Evolutionary conservation across 1,140 invertebrate species (phyloP), one percentile per base, ranked within the genome.

Genomic region (Solen grandis): DNA sequence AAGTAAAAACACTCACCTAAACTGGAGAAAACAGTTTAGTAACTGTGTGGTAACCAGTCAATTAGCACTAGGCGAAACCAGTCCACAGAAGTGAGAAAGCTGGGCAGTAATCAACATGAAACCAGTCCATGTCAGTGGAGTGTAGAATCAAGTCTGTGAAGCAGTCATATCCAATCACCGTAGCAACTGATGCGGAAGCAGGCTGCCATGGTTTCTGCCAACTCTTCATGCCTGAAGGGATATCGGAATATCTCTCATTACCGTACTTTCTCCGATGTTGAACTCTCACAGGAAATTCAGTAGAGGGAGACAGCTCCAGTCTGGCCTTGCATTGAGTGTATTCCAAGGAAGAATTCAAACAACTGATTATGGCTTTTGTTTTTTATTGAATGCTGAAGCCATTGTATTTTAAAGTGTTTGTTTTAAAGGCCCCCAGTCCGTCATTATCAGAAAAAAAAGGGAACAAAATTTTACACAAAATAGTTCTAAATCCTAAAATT

Each of bases 111-210:
- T 73, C 70, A 73, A 73, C 54, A 35, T 57, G 60, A 5, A 5
- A 59, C 55, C 70, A 60, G 19, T 59, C 57, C 57, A 60, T 59
- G 35, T 59, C 54, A 73, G 70, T 73, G 55, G 38, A 60, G 57
- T 73, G 57, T 73, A 73, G 70, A 73, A 60, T 31, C 25, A 54
- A 70, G 35, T 73, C 55, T 73, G 70, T 73, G 70, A 60, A 60
- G 35, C 55, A 73, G 70, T 73, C 70, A 73, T 25, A 73, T 73
- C 70, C 70, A 73, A 73, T 73, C 70, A 73, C 55, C 70, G 54
- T 73, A 57, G 54, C 57, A 73, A 73, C 70, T 57, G 52, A 73
- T 60, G 70, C 70, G 52, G 35, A 73, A 73, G 70, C 54, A 25
- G 35, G 22, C 52, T 60, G 70, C 70, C 31, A 73, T 73, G 70